Evolutionary conservation across 2,113 vertebrate species (phyloP).

Genomic region (Hippocampus barbouri): DNA sequence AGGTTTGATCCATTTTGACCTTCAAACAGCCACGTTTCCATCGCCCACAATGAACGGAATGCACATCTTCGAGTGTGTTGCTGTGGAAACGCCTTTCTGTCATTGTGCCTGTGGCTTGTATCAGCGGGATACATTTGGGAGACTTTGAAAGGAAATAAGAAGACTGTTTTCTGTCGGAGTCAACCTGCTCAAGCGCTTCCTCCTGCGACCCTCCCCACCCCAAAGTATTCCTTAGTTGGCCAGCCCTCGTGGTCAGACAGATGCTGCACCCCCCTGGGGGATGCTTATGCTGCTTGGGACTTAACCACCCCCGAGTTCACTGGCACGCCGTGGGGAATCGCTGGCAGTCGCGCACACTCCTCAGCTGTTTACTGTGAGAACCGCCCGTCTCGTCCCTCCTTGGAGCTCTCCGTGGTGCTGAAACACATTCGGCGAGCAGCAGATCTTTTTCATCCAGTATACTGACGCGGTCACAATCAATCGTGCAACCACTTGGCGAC

Average conservation of each 20-base stretch:
- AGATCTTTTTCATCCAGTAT: neutral
- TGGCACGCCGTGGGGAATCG: neutral
- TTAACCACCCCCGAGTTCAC: neutral
- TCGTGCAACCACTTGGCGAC: no score
- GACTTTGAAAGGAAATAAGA: constrained; percentile 27
- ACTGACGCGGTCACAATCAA: neutral
- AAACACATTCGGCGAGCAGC: neutral
- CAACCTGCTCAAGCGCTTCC: neutral
- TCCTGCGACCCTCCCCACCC: neutral
- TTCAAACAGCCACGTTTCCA: constrained; percentile 8
- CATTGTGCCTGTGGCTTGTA: constrained; percentile 2
- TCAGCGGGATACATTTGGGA: constrained; percentile 14
- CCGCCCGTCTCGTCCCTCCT: neutral
- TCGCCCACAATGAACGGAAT: neutral
- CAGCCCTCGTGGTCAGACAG: neutral
- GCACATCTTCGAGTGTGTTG: constrained; percentile 11
- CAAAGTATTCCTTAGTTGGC: neutral
- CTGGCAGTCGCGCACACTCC: neutral
- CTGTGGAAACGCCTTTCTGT: constrained; percentile 22
- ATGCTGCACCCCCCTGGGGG: neutral
- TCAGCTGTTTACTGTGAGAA: neutral
- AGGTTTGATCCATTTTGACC: neutral
- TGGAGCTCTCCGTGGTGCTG: neutral
- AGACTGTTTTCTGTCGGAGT: neutral
- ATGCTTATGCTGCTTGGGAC: neutral